Percentiles rank a stretch among this genome's conserved stretches.
Evolutionary conservation across 2,797 vertebrate species (phyloP).

Genomic region (Spinibarbus caldwelli): DNA sequence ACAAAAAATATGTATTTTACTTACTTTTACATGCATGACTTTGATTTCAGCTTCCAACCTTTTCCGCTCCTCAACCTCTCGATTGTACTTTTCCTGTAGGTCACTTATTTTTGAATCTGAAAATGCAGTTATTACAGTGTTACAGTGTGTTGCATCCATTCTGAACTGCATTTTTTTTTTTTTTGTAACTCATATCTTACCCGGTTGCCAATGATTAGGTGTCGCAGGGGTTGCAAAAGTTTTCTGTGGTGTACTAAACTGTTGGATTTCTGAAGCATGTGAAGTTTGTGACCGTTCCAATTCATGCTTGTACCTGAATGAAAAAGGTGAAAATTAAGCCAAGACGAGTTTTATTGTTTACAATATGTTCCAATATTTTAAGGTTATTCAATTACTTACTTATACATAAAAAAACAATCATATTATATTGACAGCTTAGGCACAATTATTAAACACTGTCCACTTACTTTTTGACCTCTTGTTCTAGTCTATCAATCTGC

Average conservation of each 20-base stretch:
- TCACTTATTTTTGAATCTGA: constrained; percentile 85
- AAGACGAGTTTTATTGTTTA: background rate
- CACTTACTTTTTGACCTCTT: constrained; percentile 90
- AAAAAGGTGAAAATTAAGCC: constrained; percentile 33
- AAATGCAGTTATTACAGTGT: constrained; percentile 2
- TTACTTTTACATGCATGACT: constrained; percentile 83
- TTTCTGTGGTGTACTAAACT: constrained; percentile 82
- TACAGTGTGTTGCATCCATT: background rate
- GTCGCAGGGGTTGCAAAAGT: constrained; percentile 73
- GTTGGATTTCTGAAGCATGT: constrained; percentile 71
- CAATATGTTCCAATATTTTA: background rate
- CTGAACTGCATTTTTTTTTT: constrained; percentile 42
- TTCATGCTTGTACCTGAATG: constrained; percentile 85
- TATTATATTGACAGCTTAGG: background rate
- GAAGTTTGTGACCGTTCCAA: constrained; percentile 83
- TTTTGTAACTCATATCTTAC: constrained; percentile 68
- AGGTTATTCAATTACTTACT: background rate
- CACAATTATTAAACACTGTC: background rate
- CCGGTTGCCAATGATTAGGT: constrained; percentile 74
- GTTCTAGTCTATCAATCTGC: constrained; percentile 88
- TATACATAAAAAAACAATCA: background rate
- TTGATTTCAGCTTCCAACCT: constrained; percentile 86
- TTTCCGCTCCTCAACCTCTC: constrained; percentile 88
- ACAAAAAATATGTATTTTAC: constrained; percentile 47
- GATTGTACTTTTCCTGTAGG: constrained; percentile 87